A percentile compares a stretch with the other conserved stretches of the same genome.
These are phyloP conservation scores for Arizona elegans DNA, from an alignment of 2,113 vertebrate genomes.

Conservation along the genomic window DNA sequence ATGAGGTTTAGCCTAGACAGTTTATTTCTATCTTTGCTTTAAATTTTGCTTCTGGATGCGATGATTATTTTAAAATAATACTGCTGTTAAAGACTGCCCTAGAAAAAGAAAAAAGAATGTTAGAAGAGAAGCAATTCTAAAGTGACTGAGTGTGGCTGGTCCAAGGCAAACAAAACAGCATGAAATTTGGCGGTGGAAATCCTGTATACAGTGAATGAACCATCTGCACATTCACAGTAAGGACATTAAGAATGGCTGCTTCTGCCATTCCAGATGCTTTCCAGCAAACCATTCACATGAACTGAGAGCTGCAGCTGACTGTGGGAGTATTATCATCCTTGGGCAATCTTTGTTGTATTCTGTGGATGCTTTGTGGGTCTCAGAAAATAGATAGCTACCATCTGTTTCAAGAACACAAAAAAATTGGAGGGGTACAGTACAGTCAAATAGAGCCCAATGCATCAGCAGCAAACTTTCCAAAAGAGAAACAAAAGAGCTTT, in stretches of 20 bases:
- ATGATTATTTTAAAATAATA: background rate
- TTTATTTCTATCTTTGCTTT: background rate
- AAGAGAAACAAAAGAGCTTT: background rate
- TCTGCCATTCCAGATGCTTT: conserved; percentile 19
- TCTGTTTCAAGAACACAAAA: background rate
- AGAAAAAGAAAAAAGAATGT: background rate
- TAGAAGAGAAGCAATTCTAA: background rate
- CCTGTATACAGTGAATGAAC: conserved; percentile 25
- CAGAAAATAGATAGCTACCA: background rate
- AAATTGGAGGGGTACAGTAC: background rate
- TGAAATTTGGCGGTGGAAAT: conserved; percentile 19
- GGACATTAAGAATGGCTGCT: background rate
- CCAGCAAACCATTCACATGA: conserved; percentile 17
- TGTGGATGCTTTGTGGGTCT: background rate
- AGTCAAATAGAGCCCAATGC: background rate
- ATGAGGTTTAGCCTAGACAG: background rate
- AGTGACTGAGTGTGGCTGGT: background rate
- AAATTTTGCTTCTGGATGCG: background rate
- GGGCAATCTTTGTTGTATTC: background rate
- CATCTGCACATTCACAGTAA: conserved; percentile 22
- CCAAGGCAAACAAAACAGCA: conserved; percentile 20
- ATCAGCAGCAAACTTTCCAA: background rate
- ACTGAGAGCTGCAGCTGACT: conserved; percentile 10
- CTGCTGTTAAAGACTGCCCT: background rate
- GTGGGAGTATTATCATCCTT: background rate